Evolutionary conservation across 2,797 vertebrate species (phyloP).

Genomic region (Pantherophis vulpinus): DNA sequence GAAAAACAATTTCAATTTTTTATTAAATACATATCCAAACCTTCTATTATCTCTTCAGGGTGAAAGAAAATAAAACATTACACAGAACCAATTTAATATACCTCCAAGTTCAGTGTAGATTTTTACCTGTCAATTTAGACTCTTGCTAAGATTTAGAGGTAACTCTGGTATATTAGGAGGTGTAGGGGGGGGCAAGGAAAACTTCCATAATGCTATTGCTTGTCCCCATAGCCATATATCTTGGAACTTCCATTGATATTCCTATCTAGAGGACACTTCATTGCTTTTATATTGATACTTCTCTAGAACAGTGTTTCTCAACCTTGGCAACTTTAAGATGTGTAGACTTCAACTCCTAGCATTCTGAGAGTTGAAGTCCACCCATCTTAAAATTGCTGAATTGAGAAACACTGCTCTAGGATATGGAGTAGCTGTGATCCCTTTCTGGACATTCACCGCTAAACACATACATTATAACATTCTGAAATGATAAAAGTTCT

Average conservation of each 20-base stretch:
- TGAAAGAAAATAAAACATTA: not conserved
- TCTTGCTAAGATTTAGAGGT: not conserved
- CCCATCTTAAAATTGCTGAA: not conserved
- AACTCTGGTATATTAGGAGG: not conserved
- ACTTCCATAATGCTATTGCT: not conserved
- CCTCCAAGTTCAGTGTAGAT: constrained; percentile 39
- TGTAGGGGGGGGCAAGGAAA: not conserved
- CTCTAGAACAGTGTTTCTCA: not conserved
- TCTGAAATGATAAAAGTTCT: not conserved
- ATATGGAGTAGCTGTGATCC: not conserved
- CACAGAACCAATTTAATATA: not conserved
- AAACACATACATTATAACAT: not conserved
- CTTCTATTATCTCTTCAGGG: not conserved
- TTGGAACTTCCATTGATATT: accelerated
- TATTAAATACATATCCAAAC: constrained; percentile 44
- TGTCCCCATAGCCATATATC: not conserved
- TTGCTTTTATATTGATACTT: not conserved
- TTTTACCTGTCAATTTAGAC: not conserved
- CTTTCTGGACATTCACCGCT: not conserved
- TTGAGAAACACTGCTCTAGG: not conserved
- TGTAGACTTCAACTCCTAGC: not conserved
- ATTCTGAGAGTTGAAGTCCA: not conserved
- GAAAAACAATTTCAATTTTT: constrained; percentile 44
- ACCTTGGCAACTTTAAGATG: not conserved
- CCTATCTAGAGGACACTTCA: not conserved